Base-by-base conservation (phyloP, 2,113 vertebrate species). In the Thomomys bottae region DNA sequence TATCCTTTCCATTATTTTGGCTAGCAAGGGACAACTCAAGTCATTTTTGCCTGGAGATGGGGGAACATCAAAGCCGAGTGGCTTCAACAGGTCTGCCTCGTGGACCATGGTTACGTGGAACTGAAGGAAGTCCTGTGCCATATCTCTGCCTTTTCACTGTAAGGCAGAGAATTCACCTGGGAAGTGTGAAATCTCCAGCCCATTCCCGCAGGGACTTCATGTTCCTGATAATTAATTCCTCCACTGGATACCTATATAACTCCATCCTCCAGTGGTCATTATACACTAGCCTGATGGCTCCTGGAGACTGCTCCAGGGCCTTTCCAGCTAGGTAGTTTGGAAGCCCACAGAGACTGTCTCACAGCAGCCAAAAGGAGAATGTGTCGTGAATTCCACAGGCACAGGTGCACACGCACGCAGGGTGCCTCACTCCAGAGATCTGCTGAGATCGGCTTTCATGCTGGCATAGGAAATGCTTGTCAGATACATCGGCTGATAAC, bases 401-500 rank as follows among this genome's bases (percentile, higher is more conserved):
- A 30, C 34, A 1, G 0, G 2, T 14, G 18, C 15, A 28, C 10
- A 23, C 28, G 0, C 30, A 82, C 57, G 38, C 34, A 63, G 11
- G n/a, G 63, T n/a, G 9, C 26, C 54, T 38, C 14, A 57, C 89
- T 94, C 92, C 79, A 63, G 45, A 96, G 95, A 97, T 96, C 92
- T 90, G 96, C 95, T 97, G 97, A 96, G 85, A 80, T 36, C 49
- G 0, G 8, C 3, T 21, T 95, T 94, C 94, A 91, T 97, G 97
- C 96, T 88, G 95, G 96, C 94, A n/a, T 59, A 96, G 95, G 94
- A 97, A 96, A 94, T 89, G 95, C 92, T 93, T 95, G 97, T 97
- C 96, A 97, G 97, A 95, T 95, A 73, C 95, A 89, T 95, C 95
- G 93, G 96, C 95, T 91, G 96, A 97, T 94, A 96, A 96, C 95